Percentiles rank a stretch among this genome's conserved stretches.
phyloP scores from a whole-genome alignment of 2,888 invertebrate species.

The Craniophora ligustri region DNA sequence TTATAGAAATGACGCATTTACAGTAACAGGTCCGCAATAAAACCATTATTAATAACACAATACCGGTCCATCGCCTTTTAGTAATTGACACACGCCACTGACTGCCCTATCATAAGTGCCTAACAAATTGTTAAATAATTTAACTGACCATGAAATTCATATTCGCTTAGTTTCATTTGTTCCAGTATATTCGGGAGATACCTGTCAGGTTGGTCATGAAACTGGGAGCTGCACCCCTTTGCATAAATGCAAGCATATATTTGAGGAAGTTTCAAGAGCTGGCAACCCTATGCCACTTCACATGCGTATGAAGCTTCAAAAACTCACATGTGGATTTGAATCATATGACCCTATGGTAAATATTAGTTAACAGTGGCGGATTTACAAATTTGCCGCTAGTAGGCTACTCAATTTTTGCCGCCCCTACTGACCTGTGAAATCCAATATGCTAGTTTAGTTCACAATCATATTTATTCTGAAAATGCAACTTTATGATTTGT shows the following conservation, averaged over 20 bases:
- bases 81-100: too few species aligned
- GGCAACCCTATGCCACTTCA: constrained; percentile 69
- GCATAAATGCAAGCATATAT: constrained; percentile 61
- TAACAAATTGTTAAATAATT: too few species aligned
- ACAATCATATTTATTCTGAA: too few species aligned
- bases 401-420: too few species aligned
- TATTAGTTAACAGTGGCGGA: too few species aligned
- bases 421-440: too few species aligned
- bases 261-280: constrained; percentile 64
- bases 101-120: too few species aligned
- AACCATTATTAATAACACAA: neutral
- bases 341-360: constrained; percentile 69
- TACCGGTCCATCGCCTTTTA: constrained; percentile 2
- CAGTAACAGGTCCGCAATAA: too few species aligned
- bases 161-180: neutral
- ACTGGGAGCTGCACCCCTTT: constrained; percentile 65
- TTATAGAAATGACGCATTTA: too few species aligned
- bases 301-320: constrained; percentile 66
- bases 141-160: neutral
- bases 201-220: constrained; percentile 46
- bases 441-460: too few species aligned
- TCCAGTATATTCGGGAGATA: constrained; percentile 63
- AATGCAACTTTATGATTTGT: too few species aligned
- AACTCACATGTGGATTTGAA: constrained; percentile 71
- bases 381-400: too few species aligned